Base-by-base conservation (phyloP, 2,113 vertebrate genomes). In the Rafetus swinhoei region DNA sequence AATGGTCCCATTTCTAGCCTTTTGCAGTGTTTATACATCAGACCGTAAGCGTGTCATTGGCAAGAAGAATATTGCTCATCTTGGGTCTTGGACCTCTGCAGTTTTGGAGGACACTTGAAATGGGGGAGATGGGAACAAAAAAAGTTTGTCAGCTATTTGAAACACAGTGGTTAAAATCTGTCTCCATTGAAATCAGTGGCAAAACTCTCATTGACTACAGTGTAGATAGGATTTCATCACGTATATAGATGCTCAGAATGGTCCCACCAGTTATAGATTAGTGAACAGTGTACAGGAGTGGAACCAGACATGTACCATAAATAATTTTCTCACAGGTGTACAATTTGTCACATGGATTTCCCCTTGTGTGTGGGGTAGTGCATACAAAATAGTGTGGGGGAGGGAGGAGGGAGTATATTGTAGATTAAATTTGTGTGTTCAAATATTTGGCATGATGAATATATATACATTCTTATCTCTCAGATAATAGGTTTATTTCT, bases 401-500 rank as follows among this genome's bases (percentile, higher is more conserved):
- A 5, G 45, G 45, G 45, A 72, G 81, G 39, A 77, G 32, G 5
- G 77, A 59, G 4, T 79, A 81, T 62, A 59, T 56, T 81, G 74
- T 69, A 88, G 79, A 85, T 56, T 55, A 82, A 53, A 86, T 84
- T 35, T 27, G 22, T 84, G 21, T 83, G 56, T 50, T 77, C 39
- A 86, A 69, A 24, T 69, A 15, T 79, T 91, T 89, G 77, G 56
- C 86, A 19, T 81, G 45, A 93, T 18, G 60, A 88, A 86, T 56
- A 91, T 80, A 81, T 35, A 11, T 35, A 72, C 29, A 57, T 79
- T 93, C 86, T 87, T 93, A 19, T 93, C 52, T 79, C 83, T 4
- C 27, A 69, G 54, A 57, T 39, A 25, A 13, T 76, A 93, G 79
- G 27, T 69, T 29, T 81, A 65, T 5, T 27, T 93, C 32, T 86